A percentile compares a stretch with the other conserved stretches of the same genome.
phyloP scores from a whole-genome alignment of 2,888 invertebrate genomes.

The Amblyteles armatorius region DNA sequence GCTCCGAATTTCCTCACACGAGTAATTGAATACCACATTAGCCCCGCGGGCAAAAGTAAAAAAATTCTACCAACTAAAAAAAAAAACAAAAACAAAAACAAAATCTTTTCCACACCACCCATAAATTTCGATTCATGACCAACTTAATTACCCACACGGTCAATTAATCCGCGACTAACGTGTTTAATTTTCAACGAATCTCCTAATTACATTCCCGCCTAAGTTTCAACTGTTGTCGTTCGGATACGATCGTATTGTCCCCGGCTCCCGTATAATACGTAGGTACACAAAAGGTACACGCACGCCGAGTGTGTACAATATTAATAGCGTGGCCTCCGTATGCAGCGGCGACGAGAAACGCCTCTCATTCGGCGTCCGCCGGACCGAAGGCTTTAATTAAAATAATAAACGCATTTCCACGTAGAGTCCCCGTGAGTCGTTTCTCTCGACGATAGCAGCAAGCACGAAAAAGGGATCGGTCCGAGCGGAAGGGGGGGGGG shows the following conservation, averaged over 20 bases:
- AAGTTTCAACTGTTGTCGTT: conserved; percentile 1
- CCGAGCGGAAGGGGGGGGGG: neutral
- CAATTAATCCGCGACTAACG: neutral
- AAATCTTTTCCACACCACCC: too few relatives aligned
- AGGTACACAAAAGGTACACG: neutral
- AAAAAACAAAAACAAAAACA: too few relatives aligned
- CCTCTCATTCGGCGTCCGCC: conserved; percentile 30
- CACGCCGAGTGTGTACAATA: neutral
- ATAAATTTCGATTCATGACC: neutral
- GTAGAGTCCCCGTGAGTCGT: conserved; percentile 56
- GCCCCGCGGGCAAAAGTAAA: too few relatives aligned
- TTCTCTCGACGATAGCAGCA: conserved; percentile 34
- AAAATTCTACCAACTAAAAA: too few relatives aligned
- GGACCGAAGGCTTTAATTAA: conserved; percentile 82
- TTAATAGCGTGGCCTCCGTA: neutral
- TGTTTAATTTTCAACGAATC: neutral
- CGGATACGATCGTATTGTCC: neutral
- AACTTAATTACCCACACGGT: neutral
- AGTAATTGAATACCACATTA: too few relatives aligned
- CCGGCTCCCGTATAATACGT: neutral
- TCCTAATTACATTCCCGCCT: neutral
- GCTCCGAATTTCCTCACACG: too few relatives aligned
- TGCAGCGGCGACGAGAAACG: conserved; percentile 11
- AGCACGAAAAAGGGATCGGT: conserved; percentile 44
- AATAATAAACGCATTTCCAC: conserved; percentile 81